Conservation (phyloP, 2,888 invertebrate species). For the Agonum fuliginosum region DNA sequence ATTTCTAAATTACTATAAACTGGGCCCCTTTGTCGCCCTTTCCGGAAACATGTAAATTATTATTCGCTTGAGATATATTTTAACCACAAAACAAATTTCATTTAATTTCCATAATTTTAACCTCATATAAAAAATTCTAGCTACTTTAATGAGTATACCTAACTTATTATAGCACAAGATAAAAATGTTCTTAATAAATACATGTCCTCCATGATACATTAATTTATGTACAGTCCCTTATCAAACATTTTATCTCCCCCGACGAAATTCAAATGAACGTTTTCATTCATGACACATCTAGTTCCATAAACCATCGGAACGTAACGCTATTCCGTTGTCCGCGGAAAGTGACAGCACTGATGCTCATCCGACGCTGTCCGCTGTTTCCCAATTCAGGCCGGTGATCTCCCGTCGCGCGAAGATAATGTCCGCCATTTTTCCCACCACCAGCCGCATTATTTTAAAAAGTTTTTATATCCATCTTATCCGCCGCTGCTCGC, state of each 20-base stretch:
- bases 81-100: no score
- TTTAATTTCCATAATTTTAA: no score
- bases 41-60: no score
- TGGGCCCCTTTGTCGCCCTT: no score
- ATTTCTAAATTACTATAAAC: no score
- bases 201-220: no score
- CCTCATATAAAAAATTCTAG: no score
- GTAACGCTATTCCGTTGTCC: background rate
- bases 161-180: no score
- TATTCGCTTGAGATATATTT: no score
- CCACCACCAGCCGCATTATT: constrained; percentile 72
- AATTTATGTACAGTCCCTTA: no score
- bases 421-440: constrained; percentile 72
- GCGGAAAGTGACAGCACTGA: constrained; percentile 13
- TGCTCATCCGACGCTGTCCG: background rate
- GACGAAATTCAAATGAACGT: background rate
- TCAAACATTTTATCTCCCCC: background rate
- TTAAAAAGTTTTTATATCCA: constrained; percentile 72
- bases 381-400: constrained; percentile 43
- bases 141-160: no score
- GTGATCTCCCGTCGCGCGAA: constrained; percentile 69
- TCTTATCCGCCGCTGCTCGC: constrained; percentile 44
- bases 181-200: no score
- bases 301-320: background rate
- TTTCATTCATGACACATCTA: constrained; percentile 23